A percentile compares a stretch with the other conserved stretches of the same genome.
Evolutionary conservation across 1,140 invertebrate species (phyloP).

Genomic region (Rhopalosiphum maidis): DNA sequence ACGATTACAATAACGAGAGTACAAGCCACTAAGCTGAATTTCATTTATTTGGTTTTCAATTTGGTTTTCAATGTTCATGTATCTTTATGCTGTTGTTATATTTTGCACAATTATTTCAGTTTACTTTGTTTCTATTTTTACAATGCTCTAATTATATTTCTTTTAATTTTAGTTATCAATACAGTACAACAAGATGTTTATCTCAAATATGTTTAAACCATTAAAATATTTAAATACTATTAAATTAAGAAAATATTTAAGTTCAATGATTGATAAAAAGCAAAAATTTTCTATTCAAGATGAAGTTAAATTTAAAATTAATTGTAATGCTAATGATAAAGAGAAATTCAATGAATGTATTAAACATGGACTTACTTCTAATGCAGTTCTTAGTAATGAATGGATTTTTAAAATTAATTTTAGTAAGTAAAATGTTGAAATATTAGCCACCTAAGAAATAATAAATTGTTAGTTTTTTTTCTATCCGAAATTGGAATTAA

Average conservation of each 20-base stretch:
- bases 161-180: background rate
- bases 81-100: background rate
- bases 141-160: background rate
- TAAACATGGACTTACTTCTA: slow-evolving; percentile 16
- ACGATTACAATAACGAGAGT: background rate
- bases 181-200: background rate
- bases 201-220: background rate
- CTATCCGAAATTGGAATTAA: too few species aligned
- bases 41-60: background rate
- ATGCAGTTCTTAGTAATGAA: background rate
- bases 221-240: background rate
- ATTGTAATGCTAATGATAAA: background rate
- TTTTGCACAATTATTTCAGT: background rate
- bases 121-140: background rate
- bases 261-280: background rate
- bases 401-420: slow-evolving; percentile 37
- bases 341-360: background rate
- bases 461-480: too few species aligned
- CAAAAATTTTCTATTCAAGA: background rate
- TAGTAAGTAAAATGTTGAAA: background rate
- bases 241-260: background rate
- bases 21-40: background rate
- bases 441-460: background rate
- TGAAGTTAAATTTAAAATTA: background rate
- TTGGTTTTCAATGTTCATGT: too few species aligned